Conservation (phyloP, 2,113 vertebrate species). For the Tenebrosternarchus preto region DNA sequence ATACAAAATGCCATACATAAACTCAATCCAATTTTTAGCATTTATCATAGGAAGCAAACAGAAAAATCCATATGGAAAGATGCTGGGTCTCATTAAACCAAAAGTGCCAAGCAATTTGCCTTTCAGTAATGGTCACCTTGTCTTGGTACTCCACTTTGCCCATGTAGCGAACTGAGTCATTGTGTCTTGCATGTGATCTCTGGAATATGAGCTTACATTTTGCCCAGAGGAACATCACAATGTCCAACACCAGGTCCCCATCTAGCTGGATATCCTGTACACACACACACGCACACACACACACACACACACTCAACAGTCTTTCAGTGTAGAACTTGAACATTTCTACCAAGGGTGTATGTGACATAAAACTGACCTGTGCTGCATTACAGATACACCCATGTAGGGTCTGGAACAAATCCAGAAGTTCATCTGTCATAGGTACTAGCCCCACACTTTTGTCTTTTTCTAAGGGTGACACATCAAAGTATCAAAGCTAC, state of each 20-base stretch:
- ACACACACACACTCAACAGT: neutral
- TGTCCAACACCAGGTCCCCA: slow-evolving; percentile 78
- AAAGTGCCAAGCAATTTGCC: neutral
- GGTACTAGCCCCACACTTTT: slow-evolving; percentile 42
- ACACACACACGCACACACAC: slow-evolving; percentile 49
- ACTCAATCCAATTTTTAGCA: neutral
- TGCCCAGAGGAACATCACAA: slow-evolving; percentile 82
- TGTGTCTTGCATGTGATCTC: slow-evolving; percentile 60
- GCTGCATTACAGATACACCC: slow-evolving; percentile 70
- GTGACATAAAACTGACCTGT: slow-evolving; percentile 70
- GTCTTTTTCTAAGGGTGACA: slow-evolving; percentile 50
- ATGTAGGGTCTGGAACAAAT: slow-evolving; percentile 75
- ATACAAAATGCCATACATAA: neutral
- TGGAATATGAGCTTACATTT: slow-evolving; percentile 79
- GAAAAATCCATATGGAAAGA: neutral
- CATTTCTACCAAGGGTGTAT: neutral
- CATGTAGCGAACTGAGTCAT: slow-evolving; percentile 62
- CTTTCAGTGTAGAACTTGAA: neutral
- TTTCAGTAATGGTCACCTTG: slow-evolving; percentile 65
- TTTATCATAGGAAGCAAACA: too few relatives aligned
- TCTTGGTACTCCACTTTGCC: slow-evolving; percentile 71
- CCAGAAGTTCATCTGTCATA: slow-evolving; percentile 69
- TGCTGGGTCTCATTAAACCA: neutral
- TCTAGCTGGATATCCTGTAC: slow-evolving; percentile 77
- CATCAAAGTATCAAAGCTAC: too few relatives aligned